Evolutionary conservation across 2,113 vertebrate species (phyloP), one percentile per base, ranked within the genome.

Genomic region (Rostratula benghalensis): DNA sequence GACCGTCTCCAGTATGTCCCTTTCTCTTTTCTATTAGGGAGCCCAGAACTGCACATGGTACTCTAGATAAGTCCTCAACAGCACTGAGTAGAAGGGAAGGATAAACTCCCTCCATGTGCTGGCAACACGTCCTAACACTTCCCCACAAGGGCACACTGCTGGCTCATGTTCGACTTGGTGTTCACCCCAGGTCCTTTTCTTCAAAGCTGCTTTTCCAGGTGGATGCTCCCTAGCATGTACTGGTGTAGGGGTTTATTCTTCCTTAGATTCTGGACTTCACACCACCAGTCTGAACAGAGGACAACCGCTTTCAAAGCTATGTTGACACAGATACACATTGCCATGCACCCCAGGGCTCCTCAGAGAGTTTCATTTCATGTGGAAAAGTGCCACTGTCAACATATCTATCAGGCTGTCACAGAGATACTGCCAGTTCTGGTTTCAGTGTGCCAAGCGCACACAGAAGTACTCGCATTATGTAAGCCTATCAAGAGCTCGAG

Each of bases 391-490:
- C 21, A 60, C 78, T 85, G 68, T 63, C 88, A 89, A 94, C 51
- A 91, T 80, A 89, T 53, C 53, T 84, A 95, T 79, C 89, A 93
- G 90, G 79, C 90, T 83, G 83, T 22, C 67, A 83, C 37, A 78
- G 70, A 93, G 54, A 88, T 9, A 75, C 54, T 84, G 91, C 57
- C 93, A 93, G 82, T 93, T 95, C 81, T 91, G 43, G 75, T 76
- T 91, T 91, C 90, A 71, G 25, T 13, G 25, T 83, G 92, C 83
- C 92, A 96, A 88, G 59, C 10, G 15, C 43, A 41, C 79, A 54
- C 59, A 93, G 70, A 87, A 94, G 45, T 25, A 94, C 50, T 82
- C 53, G 17, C 53, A 75, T 89, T 96, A 96, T 64, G 69, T 88
- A 96, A 96, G 50, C 43, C 1, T 68, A 78, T 77, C 82, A 90